These are phyloP conservation scores for Zootermopsis nevadensis DNA, from an alignment of 2,888 invertebrate species.

Conservation along the genomic window DNA sequence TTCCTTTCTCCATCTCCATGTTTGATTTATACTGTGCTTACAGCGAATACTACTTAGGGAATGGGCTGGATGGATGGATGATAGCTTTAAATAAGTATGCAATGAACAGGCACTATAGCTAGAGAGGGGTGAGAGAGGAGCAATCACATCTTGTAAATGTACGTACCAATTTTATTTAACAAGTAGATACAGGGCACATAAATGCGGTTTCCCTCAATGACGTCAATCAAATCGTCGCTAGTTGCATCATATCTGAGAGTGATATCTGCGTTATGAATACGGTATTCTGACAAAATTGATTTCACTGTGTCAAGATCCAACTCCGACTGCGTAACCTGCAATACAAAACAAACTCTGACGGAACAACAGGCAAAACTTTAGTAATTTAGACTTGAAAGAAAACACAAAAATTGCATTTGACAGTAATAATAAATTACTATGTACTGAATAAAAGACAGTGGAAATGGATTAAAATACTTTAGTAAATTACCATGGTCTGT, in stretches of 20 bases:
- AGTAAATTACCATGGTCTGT: slow-evolving; percentile 79
- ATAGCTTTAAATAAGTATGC: too few relatives aligned
- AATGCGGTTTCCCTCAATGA: slow-evolving; percentile 97
- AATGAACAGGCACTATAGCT: too few relatives aligned
- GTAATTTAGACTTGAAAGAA: not conserved
- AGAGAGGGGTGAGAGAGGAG: too few relatives aligned
- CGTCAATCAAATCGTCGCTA: slow-evolving; percentile 97
- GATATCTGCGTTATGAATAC: slow-evolving; percentile 98
- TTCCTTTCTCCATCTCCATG: too few relatives aligned
- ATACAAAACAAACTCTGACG: not conserved
- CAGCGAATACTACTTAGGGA: too few relatives aligned
- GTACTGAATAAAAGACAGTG: too few relatives aligned
- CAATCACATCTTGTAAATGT: not conserved
- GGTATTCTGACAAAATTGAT: slow-evolving; percentile 96
- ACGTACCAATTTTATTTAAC: slow-evolving; percentile 92
- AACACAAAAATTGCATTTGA: too few relatives aligned
- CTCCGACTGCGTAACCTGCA: slow-evolving; percentile 87
- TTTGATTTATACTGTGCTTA: too few relatives aligned
- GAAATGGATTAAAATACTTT: too few relatives aligned
- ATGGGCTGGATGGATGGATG: too few relatives aligned
- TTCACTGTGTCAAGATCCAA: slow-evolving; percentile 95
- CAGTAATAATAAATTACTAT: too few relatives aligned
- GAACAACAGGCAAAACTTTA: not conserved
- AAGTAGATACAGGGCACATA: slow-evolving; percentile 99
- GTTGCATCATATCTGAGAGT: slow-evolving; percentile 94